phyloP scores from a whole-genome alignment of 2,888 invertebrate genomes.

The Tetragonisca angustula region DNA sequence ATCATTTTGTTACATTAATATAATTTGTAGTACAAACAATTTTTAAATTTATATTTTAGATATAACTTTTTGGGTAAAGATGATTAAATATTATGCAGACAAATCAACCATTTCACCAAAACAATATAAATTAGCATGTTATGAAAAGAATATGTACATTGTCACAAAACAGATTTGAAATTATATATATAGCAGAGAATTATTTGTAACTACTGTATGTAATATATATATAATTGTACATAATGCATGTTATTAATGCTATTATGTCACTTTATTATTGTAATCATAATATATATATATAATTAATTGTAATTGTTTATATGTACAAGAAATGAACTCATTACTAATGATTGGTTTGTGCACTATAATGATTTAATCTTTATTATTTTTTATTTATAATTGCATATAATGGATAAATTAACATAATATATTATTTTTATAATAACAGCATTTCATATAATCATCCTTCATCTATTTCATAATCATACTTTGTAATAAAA shows the following conservation, averaged over 20 bases:
- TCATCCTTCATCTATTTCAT: constrained; percentile 3
- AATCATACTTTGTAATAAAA: background rate
- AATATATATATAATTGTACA: constrained; percentile 32
- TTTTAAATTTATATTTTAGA: constrained; percentile 5
- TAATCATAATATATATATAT: constrained; percentile 27
- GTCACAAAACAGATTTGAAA: constrained; percentile 11
- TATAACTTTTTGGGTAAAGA: background rate
- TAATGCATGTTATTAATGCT: constrained; percentile 21
- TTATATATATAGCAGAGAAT: constrained; percentile 30
- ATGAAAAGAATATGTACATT: constrained; percentile 32
- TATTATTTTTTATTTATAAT: constrained; percentile 18
- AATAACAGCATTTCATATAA: background rate
- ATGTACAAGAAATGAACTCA: constrained; percentile 1
- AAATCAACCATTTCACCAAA: constrained; percentile 2
- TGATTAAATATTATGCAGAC: constrained; percentile 1
- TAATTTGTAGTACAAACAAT: background rate
- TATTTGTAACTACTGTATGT: constrained; percentile 26
- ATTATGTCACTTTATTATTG: background rate
- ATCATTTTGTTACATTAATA: background rate
- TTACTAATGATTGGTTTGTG: background rate
- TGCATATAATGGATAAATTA: constrained; percentile 4
- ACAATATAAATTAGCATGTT: constrained; percentile 15
- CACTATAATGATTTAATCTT: constrained; percentile 9
- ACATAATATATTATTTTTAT: constrained; percentile 9
- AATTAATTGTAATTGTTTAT: background rate